Base-by-base conservation (phyloP, 1,140 invertebrate species). In the Camponotus pennsylvanicus region DNA sequence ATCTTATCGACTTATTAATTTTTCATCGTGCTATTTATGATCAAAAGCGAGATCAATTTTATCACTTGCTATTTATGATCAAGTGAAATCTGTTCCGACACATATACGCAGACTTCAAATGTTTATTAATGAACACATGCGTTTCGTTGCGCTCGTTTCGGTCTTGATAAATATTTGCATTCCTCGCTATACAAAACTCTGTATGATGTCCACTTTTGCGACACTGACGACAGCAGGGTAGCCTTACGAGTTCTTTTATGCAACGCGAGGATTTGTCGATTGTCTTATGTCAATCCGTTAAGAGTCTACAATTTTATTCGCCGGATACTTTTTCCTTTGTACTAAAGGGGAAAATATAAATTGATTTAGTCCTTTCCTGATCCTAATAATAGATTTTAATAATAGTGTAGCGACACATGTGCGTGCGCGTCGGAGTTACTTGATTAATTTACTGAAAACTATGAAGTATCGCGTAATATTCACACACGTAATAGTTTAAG, bases 171-270 rank as follows among this genome's bases (percentile, higher is more conserved):
- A 69, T 37, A 80, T 80, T 70, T 70, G 52, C 66, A 1, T 57
- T 40, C 3, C 40, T 18, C n/a, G n/a, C 37, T 45, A 1, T 40
- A n/a, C 7, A 9, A 69, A 80, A 15, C 49, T 18, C 18, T 34
- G 42, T 1, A 3, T 34, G 27, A 80, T 59, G 8, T 80, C 9
- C 45, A 80, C 59, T 70, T 70, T 9, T 52, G 27, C 75, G 59
- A 49, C 4, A 18, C 3, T 79, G 88, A 88, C 75, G 75, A n/a
- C 75, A 88, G n/a, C 42, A 21, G 18, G 1, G 82, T 76, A 89
- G 75, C 67, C 87, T 89, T 89, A 89, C 55, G 63, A 86, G 55
- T 88, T 88, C 75, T 79, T 88, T 88, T 88, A 88, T 88, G 75
- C 82, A 86, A 89, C 49, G 3, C 11, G 37, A 67, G 49, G 21